Evolutionary conservation across 2,113 vertebrate genomes (phyloP).

Genomic region (Odocoileus virginianus): DNA sequence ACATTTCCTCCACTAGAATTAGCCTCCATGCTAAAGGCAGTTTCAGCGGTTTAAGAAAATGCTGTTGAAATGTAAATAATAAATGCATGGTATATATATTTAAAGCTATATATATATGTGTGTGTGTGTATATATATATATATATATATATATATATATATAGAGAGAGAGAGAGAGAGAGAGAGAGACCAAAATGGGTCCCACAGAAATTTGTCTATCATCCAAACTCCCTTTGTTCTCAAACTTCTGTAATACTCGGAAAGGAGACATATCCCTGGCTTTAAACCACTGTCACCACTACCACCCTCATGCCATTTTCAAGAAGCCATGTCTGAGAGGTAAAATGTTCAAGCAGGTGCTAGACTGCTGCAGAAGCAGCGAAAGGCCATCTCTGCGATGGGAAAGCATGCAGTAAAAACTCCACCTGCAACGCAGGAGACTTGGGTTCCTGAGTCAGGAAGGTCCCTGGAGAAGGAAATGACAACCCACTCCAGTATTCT

Average conservation of each 20-base stretch:
- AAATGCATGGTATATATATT: neutral
- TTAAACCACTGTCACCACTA: neutral
- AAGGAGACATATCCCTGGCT: neutral
- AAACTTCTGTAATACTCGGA: neutral
- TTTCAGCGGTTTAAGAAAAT: neutral
- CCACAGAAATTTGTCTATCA: neutral
- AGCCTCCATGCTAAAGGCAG: neutral
- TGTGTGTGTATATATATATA: no score
- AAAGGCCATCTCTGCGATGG: neutral
- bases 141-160: no score
- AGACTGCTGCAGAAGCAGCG: neutral
- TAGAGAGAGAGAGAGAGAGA: no score
- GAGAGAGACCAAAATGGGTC: neutral
- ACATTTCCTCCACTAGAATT: neutral
- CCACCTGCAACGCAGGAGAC: neutral
- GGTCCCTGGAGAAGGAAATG: neutral
- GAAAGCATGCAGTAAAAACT: neutral
- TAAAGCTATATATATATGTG: no score
- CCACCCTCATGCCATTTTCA: neutral
- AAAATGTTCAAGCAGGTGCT: neutral
- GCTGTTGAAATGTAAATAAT: neutral
- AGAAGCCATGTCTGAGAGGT: neutral
- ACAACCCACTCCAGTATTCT: neutral
- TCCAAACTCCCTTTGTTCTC: neutral
- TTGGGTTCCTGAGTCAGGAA: neutral